A percentile compares a stretch with the other conserved stretches of the same genome.
Conservation (phyloP, 2,797 vertebrate species). For the Lagorchestes hirsutus region DNA sequence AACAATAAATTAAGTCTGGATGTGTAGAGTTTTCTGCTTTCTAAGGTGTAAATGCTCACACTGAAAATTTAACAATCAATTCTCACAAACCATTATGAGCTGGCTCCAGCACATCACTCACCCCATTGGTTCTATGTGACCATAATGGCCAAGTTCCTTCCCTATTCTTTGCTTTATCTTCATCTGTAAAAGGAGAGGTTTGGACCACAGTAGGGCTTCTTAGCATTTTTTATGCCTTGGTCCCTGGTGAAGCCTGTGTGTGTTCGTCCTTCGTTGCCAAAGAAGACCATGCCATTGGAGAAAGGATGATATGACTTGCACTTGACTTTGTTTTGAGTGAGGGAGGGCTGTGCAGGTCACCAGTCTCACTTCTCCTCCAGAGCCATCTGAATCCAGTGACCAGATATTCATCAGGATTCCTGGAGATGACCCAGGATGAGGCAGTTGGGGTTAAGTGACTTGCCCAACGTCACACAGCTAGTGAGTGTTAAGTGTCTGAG, state of each 20-base stretch:
- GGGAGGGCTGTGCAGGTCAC: too few species aligned
- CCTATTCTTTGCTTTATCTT: not conserved
- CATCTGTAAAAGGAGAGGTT: not conserved
- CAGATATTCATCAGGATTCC: too few species aligned
- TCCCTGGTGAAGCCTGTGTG: not conserved
- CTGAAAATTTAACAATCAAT: not conserved
- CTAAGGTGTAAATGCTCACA: not conserved
- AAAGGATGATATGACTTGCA: too few species aligned
- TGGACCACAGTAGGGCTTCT: not conserved
- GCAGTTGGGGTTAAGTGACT: too few species aligned
- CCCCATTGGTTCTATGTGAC: not conserved
- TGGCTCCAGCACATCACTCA: not conserved
- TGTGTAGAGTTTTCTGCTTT: not conserved
- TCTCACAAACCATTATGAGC: not conserved
- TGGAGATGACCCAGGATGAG: too few species aligned
- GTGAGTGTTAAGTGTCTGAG: too few species aligned
- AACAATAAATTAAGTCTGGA: not conserved
- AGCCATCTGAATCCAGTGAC: too few species aligned
- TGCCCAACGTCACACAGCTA: too few species aligned
- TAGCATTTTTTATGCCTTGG: not conserved
- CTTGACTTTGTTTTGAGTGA: too few species aligned
- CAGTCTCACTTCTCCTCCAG: too few species aligned
- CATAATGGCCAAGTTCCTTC: not conserved
- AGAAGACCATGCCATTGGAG: too few species aligned
- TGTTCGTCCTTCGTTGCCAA: too few species aligned